A percentile compares a stretch with the other conserved stretches of the same genome.
Evolutionary conservation across 2,113 vertebrate genomes (phyloP).

Genomic region (Xenus cinereus): DNA sequence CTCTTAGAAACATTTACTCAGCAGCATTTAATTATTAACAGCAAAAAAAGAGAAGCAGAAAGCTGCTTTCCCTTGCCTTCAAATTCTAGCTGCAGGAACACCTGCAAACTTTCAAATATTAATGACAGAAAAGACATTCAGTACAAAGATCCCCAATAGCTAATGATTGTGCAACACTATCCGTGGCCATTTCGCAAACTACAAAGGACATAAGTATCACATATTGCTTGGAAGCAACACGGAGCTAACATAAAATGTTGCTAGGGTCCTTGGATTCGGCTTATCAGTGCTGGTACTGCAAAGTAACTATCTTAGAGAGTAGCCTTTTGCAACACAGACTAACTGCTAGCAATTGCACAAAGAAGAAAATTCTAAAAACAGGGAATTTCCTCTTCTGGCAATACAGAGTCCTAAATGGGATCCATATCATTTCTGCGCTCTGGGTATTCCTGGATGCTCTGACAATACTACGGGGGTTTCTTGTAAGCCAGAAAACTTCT

Average conservation of each 20-base stretch:
- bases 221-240: neutral
- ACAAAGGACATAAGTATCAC: neutral
- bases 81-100: neutral
- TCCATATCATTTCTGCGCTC: neutral
- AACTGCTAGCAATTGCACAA: neutral
- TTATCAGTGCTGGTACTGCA: neutral
- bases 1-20: neutral
- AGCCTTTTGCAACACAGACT: neutral
- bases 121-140: neutral
- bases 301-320: neutral
- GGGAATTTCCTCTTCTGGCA: neutral
- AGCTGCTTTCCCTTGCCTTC: neutral
- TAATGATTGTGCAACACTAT: neutral
- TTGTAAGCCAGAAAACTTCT: neutral
- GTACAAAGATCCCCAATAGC: neutral
- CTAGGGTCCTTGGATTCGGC: neutral
- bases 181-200: neutral
- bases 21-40: constrained; percentile 35
- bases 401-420: neutral
- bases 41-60: neutral
- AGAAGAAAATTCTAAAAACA: neutral
- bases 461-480: neutral
- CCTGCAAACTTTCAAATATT: neutral
- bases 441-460: neutral
- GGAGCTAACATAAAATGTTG: neutral